Conservation (phyloP, 2,113 vertebrate species). For the Butorides virescens region DNA sequence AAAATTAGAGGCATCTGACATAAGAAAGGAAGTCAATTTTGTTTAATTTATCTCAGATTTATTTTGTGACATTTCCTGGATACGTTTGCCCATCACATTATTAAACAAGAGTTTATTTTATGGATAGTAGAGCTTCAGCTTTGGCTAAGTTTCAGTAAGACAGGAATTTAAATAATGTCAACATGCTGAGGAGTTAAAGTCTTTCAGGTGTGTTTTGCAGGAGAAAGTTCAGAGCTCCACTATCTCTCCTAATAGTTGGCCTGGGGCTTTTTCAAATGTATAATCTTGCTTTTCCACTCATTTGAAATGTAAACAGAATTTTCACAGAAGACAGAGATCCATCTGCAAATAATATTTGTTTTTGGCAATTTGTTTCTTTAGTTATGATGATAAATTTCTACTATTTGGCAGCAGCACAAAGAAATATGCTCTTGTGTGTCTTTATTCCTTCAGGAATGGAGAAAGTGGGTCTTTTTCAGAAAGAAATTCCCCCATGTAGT, state of each 20-base stretch:
- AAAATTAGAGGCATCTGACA: conserved; percentile 12
- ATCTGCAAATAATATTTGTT: conserved; percentile 28
- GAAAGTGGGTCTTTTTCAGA: conserved; percentile 20
- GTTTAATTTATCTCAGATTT: conserved; percentile 41
- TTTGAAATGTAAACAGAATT: conserved; percentile 56
- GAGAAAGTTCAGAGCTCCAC: conserved; percentile 53
- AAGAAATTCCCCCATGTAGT: conserved; percentile 1
- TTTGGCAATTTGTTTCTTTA: conserved; percentile 65
- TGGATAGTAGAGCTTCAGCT: conserved; percentile 26
- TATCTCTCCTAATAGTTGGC: conserved; percentile 46
- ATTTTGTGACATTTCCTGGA: conserved; percentile 49
- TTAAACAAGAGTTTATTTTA: conserved; percentile 58
- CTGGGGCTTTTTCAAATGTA: conserved; percentile 3
- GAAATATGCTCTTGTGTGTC: conserved; percentile 31
- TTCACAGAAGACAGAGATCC: conserved; percentile 32
- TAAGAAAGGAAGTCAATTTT: conserved; percentile 42
- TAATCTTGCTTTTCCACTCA: conserved; percentile 26
- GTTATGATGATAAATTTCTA: conserved; percentile 61
- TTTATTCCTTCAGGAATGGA: conserved; percentile 29
- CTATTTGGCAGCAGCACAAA: conserved; percentile 56
- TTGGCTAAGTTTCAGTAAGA: conserved; percentile 29
- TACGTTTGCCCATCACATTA: conserved; percentile 20
- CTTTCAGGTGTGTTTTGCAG: conserved; percentile 43
- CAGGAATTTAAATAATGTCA: conserved; percentile 28
- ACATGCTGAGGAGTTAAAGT: conserved; percentile 11